Percentiles rank a stretch among this genome's conserved stretches.
These are phyloP conservation scores for Sebastes itinus DNA, from an alignment of 2,797 vertebrate species.

Conservation along the genomic window DNA sequence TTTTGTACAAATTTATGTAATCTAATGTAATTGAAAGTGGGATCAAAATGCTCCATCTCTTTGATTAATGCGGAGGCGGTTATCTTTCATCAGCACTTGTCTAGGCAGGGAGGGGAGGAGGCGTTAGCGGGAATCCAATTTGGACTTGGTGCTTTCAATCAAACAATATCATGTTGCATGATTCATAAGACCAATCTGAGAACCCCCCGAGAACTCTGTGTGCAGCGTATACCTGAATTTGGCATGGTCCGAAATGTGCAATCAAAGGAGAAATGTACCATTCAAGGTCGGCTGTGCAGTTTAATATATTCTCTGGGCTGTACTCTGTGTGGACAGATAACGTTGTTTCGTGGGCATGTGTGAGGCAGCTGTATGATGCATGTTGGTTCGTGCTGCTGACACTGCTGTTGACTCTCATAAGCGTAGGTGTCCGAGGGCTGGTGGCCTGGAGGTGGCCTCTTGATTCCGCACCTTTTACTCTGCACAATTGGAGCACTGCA, in stretches of 20 bases:
- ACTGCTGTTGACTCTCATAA: slow-evolving; percentile 72
- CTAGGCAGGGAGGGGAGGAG: slow-evolving; percentile 59
- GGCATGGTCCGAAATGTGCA: slow-evolving; percentile 43
- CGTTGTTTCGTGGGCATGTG: slow-evolving; percentile 51
- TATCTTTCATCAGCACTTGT: slow-evolving; percentile 78
- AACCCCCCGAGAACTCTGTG: slow-evolving; percentile 26
- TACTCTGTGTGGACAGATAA: slow-evolving; percentile 48
- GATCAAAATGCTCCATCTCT: slow-evolving; percentile 80
- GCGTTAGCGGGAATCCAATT: slow-evolving; percentile 76
- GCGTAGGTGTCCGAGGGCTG: slow-evolving; percentile 60
- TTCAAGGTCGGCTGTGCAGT: slow-evolving; percentile 40
- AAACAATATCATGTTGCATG: slow-evolving; percentile 77
- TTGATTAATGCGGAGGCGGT: slow-evolving; percentile 80
- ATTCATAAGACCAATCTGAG: slow-evolving; percentile 68
- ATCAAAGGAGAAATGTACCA: slow-evolving; percentile 38
- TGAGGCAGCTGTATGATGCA: slow-evolving; percentile 61
- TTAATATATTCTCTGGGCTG: slow-evolving; percentile 47
- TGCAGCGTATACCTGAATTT: slow-evolving; percentile 33
- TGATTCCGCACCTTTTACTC: slow-evolving; percentile 64
- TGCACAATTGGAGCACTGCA: slow-evolving; percentile 65
- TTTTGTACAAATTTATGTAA: slow-evolving; percentile 80
- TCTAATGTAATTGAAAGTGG: slow-evolving; percentile 79
- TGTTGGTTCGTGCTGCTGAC: slow-evolving; percentile 62
- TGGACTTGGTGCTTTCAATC: slow-evolving; percentile 76
- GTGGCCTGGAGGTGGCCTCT: slow-evolving; percentile 54